These are phyloP conservation scores for Mongoloraphidia duomilia DNA, from an alignment of 2,888 invertebrate species.

Conservation along the genomic window DNA sequence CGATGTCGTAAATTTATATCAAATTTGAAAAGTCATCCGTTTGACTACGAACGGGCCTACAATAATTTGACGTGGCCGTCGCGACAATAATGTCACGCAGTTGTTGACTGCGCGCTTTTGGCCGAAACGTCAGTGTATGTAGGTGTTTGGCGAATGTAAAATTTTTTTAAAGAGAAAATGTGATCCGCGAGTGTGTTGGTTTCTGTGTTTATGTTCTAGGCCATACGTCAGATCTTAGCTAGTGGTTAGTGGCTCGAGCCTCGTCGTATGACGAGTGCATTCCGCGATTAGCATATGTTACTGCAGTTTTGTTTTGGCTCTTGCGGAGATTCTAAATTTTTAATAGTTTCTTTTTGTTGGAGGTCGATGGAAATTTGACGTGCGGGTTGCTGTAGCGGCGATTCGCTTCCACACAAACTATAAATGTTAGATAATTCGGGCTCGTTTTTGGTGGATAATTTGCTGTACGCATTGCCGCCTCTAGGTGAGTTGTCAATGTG, in stretches of 20 bases:
- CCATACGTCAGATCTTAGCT: slow-evolving; percentile 1
- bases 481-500: slow-evolving; percentile 8
- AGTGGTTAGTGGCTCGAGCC: neutral
- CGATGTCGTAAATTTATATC: neutral
- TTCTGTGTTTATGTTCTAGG: slow-evolving; percentile 2
- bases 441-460: slow-evolving; percentile 25
- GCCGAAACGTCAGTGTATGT: neutral
- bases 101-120: neutral
- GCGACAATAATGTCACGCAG: neutral
- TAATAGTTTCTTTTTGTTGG: slow-evolving; percentile 3
- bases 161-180: slow-evolving; percentile 1
- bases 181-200: slow-evolving; percentile 5
- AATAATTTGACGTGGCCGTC: slow-evolving; percentile 6
- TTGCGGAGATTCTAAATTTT: slow-evolving; percentile 4
- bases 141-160: neutral
- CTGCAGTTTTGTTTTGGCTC: neutral
- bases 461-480: slow-evolving; percentile 25
- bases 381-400: slow-evolving; percentile 8
- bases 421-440: slow-evolving; percentile 27
- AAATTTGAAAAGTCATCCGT: neutral
- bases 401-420: slow-evolving; percentile 5
- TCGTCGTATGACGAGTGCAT: slow-evolving; percentile 1
- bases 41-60: neutral
- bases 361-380: slow-evolving; percentile 7
- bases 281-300: slow-evolving; percentile 7